Evolutionary conservation across 2,888 invertebrate genomes (phyloP).

Genomic region (Eupeodes luniger): DNA sequence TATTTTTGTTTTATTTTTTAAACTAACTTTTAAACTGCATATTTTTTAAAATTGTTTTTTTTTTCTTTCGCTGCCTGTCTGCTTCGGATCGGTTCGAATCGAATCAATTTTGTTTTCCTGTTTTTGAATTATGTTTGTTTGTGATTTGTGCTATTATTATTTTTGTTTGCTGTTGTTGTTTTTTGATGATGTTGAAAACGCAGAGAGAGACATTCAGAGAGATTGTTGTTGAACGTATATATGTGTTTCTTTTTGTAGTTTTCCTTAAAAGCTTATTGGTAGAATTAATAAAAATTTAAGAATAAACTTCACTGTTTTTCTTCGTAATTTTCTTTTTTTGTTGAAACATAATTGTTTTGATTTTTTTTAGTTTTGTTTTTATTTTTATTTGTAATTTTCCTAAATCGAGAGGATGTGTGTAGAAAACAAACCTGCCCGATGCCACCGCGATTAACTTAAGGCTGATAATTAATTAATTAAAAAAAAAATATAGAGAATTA

Average conservation of each 20-base stretch:
- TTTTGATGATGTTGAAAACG: not conserved
- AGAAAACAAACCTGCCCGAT: conserved; percentile 49
- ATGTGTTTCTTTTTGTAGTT: conserved; percentile 21
- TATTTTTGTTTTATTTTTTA: conserved; percentile 22
- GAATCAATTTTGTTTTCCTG: conserved; percentile 29
- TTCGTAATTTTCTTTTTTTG: too few relatives aligned
- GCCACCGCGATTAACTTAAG: conserved; percentile 57
- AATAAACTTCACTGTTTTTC: conserved; percentile 28
- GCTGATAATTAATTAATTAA: conserved; percentile 23
- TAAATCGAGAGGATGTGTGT: conserved; percentile 56
- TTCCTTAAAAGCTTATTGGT: conserved; percentile 19
- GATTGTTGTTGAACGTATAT: conserved; percentile 31
- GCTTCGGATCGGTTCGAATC: conserved; percentile 11
- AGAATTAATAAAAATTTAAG: conserved; percentile 24
- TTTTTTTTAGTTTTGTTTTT: conserved; percentile 5
- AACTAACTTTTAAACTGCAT: conserved; percentile 32
- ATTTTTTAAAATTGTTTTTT: not conserved
- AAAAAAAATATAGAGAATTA: conserved; percentile 13
- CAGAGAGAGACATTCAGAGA: conserved; percentile 19
- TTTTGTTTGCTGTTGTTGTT: conserved; percentile 1
- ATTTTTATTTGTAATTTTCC: conserved; percentile 48
- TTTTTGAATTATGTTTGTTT: conserved; percentile 23
- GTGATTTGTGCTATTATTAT: conserved; percentile 64
- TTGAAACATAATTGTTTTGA: conserved; percentile 28
- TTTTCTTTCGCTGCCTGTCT: conserved; percentile 56